Evolutionary conservation across 2,113 vertebrate species (phyloP).

Genomic region (Chlorocebus sabaeus): DNA sequence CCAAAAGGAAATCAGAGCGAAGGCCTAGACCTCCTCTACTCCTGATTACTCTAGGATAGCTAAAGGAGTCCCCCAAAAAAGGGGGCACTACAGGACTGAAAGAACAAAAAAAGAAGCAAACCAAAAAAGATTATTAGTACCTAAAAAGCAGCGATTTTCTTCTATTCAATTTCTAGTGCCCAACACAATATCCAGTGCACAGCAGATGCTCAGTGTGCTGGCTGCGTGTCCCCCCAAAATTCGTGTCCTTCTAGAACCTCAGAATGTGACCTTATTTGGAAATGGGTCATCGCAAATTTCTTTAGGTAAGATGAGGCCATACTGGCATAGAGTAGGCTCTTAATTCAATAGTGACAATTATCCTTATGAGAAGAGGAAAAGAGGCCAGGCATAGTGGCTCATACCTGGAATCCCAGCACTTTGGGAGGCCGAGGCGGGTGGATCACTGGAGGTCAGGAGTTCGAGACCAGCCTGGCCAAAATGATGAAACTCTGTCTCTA

Average conservation of each 20-base stretch:
- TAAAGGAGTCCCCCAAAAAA: neutral
- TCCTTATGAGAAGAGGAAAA: neutral
- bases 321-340: neutral
- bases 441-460: too few relatives aligned
- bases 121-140: neutral
- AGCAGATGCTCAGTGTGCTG: neutral
- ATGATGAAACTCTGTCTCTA: too few relatives aligned
- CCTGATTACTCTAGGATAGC: neutral
- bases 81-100: neutral
- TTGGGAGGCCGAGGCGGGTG: too few relatives aligned
- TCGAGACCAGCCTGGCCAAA: too few relatives aligned
- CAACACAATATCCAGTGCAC: neutral
- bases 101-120: neutral
- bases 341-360: neutral
- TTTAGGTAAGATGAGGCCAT: neutral
- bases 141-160: neutral
- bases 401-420: too few relatives aligned
- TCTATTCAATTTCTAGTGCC: neutral
- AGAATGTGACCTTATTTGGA: neutral
- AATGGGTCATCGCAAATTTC: neutral
- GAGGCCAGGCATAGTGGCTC: neutral
- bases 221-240: neutral
- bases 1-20: neutral
- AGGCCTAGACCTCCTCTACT: neutral
- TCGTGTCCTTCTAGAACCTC: neutral